A percentile compares a stretch with the other conserved stretches of the same genome.
phyloP scores from a whole-genome alignment of 2,113 vertebrate genomes.

The Entelurus aequoreus region DNA sequence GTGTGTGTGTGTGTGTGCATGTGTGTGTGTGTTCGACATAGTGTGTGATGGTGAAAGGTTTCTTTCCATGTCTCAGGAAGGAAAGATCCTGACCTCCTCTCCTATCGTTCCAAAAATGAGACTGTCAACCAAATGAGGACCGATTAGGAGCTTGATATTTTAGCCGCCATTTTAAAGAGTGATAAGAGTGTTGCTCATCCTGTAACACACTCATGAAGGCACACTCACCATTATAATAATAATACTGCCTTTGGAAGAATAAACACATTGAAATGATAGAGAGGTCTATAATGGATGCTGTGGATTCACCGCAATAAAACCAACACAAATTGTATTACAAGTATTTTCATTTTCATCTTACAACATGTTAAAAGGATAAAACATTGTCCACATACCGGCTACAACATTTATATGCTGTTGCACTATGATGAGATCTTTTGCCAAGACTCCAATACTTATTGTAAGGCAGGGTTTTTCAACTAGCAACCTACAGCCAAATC shows the following conservation, averaged over 20 bases:
- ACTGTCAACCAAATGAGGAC: conserved; percentile 76
- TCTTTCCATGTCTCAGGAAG: conserved; percentile 55
- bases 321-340: background rate
- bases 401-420: too few species aligned
- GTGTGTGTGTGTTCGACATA: background rate
- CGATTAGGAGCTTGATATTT: conserved; percentile 60
- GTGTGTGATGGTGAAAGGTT: conserved; percentile 15
- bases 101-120: conserved; percentile 26
- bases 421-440: too few species aligned
- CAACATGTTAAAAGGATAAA: too few species aligned
- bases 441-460: too few species aligned
- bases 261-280: background rate
- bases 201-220: conserved; percentile 27
- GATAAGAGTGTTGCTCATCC: conserved; percentile 61
- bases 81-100: conserved; percentile 51
- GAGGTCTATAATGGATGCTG: background rate
- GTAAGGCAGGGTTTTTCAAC: too few species aligned
- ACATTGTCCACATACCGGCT: too few species aligned
- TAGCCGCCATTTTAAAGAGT: conserved; percentile 72
- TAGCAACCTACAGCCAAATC: too few species aligned
- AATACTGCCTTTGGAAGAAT: background rate
- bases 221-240: conserved; percentile 16
- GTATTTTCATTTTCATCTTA: background rate
- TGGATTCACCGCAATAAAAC: conserved; percentile 10
- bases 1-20: conserved; percentile 6